phyloP scores from a whole-genome alignment of 2,113 vertebrate species.

The Halcyon senegalensis region DNA sequence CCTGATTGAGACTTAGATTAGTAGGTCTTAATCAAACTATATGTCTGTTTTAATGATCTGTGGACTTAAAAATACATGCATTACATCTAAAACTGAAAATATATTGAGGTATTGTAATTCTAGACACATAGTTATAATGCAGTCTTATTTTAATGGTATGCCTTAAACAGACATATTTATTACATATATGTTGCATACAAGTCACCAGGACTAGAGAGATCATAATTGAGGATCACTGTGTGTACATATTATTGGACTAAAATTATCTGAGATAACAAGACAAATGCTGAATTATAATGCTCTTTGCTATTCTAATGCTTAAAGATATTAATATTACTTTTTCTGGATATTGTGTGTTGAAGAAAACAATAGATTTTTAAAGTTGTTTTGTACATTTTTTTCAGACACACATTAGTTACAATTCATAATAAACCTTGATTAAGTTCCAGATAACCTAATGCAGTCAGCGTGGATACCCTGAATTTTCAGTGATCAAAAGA shows the following conservation, averaged over 20 bases:
- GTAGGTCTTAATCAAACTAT: background rate
- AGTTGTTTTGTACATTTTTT: background rate
- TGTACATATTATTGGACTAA: background rate
- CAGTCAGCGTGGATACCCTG: background rate
- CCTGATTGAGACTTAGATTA: background rate
- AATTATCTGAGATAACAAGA: background rate
- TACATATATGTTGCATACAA: background rate
- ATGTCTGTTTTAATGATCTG: background rate
- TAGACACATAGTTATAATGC: background rate
- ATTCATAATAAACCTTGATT: background rate
- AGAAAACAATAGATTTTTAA: background rate
- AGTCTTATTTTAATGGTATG: background rate
- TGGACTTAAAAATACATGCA: background rate
- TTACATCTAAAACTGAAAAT: background rate
- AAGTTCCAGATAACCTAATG: slow-evolving; percentile 5
- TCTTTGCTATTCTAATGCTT: background rate
- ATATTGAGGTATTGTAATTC: background rate
- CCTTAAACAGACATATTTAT: background rate
- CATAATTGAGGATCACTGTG: background rate
- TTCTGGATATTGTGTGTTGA: background rate
- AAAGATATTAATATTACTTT: background rate
- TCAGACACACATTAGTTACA: background rate
- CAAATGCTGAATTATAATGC: background rate
- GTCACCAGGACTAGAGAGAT: background rate
- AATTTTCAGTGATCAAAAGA: slow-evolving; percentile 35